Base-by-base conservation (phyloP, 2,888 invertebrate species). In the Drosophila phalerata region DNA sequence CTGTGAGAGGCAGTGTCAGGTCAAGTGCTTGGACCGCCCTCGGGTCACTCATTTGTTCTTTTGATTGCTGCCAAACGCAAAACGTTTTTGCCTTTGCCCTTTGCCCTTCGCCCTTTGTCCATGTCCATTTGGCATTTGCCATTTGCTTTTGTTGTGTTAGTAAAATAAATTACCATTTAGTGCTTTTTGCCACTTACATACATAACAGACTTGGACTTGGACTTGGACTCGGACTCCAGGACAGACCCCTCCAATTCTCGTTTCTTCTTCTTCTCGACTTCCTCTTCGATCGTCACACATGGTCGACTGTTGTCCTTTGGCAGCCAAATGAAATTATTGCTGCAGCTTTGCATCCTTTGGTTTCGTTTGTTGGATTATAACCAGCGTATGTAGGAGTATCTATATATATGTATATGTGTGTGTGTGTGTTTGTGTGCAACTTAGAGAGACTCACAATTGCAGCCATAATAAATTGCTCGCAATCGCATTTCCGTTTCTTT, bases 81-180 rank as follows among this genome's bases (percentile, higher is more conserved):
- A 83, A 69, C 81, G 73, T 73, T 88, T 76, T 82, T 69, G 70
- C 75, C 72, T 64, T 58, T 67, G 69, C 73, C 73, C 73, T 69
- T 67, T 69, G 70, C 75, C 72, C 61, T 58, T 67, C 66, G 69
- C 73, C 73, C 68, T 67, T 71, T 71, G 64, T 65, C 56, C 63
- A 42, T 49, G 25, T 5, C 51, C 40, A 37, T 37, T 56, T 43
- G 43, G 48, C 66, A 45, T 52, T 61, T 62, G 49, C 67, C 37
- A 62, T 72, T 69, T 63, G 68, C 80, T 78, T 77, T 84, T 84
- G 83, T 88, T 88, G 88, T 85, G 88, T 86, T 88, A 85, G 88
- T 81, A 86, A 86, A 88, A 86, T 86, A 86, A 86, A 86, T 86
- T 86, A 86, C 85, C 88, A 88, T 86, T 86, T 88, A 86, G 85